These are phyloP conservation scores for Thelaira solivaga DNA, from an alignment of 2,888 invertebrate species.

Conservation along the genomic window DNA sequence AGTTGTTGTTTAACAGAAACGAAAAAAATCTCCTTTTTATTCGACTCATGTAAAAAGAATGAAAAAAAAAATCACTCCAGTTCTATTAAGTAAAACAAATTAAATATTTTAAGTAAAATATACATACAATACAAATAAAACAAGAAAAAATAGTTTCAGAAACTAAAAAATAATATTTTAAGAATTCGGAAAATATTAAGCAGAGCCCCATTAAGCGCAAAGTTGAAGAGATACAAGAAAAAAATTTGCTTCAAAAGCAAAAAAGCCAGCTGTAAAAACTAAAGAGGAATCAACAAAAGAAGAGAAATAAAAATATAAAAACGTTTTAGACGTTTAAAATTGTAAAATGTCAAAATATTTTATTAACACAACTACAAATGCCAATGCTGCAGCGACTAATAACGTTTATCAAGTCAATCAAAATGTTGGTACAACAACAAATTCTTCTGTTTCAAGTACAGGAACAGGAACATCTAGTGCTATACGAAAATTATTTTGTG, in stretches of 20 bases:
- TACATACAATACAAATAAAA: too few species aligned
- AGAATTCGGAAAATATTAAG: conserved; percentile 44
- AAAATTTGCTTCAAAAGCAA: neutral
- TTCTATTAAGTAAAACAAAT: conserved; percentile 45
- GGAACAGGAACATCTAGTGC: conserved; percentile 64
- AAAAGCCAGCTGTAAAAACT: neutral
- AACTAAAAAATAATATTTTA: conserved; percentile 56
- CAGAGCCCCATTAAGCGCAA: conserved; percentile 55
- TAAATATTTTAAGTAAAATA: conserved; percentile 49
- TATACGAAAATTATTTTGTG: conserved; percentile 70
- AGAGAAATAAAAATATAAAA: conserved; percentile 30
- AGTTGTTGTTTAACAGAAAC: conserved; percentile 7
- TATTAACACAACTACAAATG: conserved; percentile 67
- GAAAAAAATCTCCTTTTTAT: conserved; percentile 10
- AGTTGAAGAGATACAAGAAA: conserved; percentile 21
- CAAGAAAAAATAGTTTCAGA: conserved; percentile 63
- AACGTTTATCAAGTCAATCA: conserved; percentile 63
- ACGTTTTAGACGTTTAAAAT: conserved; percentile 39
- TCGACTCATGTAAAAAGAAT: neutral
- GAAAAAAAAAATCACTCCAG: conserved; percentile 38
- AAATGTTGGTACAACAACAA: conserved; percentile 51
- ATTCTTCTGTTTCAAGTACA: conserved; percentile 45
- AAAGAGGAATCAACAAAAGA: conserved; percentile 20
- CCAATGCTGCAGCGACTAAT: conserved; percentile 61
- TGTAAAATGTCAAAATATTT: conserved; percentile 73